These are phyloP conservation scores for Thermophis baileyi DNA, from an alignment of 2,113 vertebrate genomes.

Conservation along the genomic window DNA sequence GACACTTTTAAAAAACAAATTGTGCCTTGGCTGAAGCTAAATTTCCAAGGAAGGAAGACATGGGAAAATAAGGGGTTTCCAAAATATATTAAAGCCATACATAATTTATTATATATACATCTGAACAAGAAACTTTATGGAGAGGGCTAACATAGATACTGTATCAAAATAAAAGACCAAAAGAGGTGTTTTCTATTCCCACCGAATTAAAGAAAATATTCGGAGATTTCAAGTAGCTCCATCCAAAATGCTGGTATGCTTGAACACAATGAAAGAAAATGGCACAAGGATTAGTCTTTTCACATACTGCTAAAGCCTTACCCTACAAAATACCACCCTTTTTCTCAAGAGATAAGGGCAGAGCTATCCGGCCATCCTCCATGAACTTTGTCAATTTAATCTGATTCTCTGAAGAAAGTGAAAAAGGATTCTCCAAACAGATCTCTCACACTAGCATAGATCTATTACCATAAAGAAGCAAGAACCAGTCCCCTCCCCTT, in stretches of 20 bases:
- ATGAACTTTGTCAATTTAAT: neutral
- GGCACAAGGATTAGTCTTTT: neutral
- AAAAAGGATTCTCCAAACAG: neutral
- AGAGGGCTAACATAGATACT: neutral
- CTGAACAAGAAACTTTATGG: neutral
- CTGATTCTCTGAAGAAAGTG: neutral
- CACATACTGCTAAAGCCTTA: neutral
- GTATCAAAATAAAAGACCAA: fast-evolving
- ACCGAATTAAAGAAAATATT: neutral
- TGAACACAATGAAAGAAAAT: neutral
- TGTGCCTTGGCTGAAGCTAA: neutral
- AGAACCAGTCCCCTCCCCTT: neutral
- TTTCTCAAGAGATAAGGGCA: neutral
- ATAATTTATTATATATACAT: neutral
- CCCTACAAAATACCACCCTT: neutral
- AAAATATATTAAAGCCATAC: neutral
- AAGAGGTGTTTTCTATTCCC: neutral
- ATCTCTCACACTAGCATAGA: neutral
- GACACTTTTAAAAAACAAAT: neutral
- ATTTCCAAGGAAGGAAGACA: constrained; percentile 9
- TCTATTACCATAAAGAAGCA: neutral
- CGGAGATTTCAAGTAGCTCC: neutral
- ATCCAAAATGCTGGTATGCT: neutral
- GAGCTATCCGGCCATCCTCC: neutral
- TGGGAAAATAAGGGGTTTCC: neutral